Evolutionary conservation across 2,113 vertebrate genomes (phyloP).

Genomic region (Hystrix brachyura): DNA sequence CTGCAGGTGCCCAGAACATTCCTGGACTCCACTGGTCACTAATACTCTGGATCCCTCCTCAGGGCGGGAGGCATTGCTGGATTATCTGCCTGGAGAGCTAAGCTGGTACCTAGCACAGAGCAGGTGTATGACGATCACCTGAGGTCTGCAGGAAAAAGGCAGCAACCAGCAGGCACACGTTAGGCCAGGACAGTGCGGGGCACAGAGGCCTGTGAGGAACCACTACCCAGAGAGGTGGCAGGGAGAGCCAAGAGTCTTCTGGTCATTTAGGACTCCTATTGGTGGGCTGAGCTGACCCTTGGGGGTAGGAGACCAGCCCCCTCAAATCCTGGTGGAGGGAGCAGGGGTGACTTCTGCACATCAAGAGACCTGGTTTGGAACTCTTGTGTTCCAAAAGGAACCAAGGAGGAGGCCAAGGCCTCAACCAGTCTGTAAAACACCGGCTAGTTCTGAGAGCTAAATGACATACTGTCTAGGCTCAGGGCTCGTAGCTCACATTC

Average conservation of each 20-base stretch:
- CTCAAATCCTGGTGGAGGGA: background rate
- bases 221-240: no score
- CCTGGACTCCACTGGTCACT: background rate
- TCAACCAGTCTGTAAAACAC: background rate
- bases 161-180: background rate
- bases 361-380: background rate
- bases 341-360: background rate
- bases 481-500: background rate
- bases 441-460: background rate
- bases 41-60: background rate
- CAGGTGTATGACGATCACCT: background rate
- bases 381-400: no score
- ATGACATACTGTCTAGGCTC: background rate
- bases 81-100: background rate
- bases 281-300: background rate
- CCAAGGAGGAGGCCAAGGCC: background rate
- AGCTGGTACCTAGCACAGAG: background rate
- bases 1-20: background rate
- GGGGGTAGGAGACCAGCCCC: background rate
- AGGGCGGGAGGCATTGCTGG: background rate
- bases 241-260: background rate
- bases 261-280: background rate
- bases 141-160: background rate
- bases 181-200: background rate
- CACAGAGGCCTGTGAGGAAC: background rate